Evolutionary conservation across 2,113 vertebrate genomes (phyloP).

Genomic region (Heptranchias perlo): DNA sequence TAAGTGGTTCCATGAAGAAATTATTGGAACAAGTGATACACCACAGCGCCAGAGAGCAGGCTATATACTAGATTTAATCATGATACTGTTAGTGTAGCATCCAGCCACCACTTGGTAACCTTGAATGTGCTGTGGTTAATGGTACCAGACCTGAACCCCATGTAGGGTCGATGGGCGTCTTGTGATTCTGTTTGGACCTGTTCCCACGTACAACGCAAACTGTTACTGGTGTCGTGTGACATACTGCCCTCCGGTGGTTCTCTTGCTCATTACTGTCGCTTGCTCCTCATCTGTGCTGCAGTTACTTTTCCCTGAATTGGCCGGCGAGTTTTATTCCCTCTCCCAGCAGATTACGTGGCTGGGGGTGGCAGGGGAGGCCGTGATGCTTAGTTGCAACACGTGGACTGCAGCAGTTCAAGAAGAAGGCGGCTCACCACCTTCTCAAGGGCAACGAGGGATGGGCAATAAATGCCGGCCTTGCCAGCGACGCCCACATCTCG

Average conservation of each 20-base stretch:
- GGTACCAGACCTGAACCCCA: background rate
- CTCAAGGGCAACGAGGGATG: no score
- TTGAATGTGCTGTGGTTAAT: background rate
- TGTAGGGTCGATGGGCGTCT: background rate
- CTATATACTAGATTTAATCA: no score
- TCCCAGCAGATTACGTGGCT: no score
- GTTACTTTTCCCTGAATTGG: background rate
- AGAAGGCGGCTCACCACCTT: no score
- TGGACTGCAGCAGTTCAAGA: no score
- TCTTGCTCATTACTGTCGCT: background rate
- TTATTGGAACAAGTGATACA: background rate
- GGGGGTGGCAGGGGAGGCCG: no score
- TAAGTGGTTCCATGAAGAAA: background rate
- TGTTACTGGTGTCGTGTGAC: background rate
- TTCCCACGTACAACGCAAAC: background rate
- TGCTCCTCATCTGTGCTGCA: background rate
- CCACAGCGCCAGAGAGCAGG: background rate
- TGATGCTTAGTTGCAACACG: no score
- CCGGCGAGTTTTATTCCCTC: background rate
- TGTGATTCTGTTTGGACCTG: background rate
- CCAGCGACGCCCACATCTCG: no score
- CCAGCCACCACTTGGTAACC: background rate
- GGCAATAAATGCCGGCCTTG: no score
- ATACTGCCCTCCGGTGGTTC: background rate
- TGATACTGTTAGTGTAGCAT: background rate